phyloP scores from a whole-genome alignment of 2,888 invertebrate genomes.

The Drosophila mimetica region DNA sequence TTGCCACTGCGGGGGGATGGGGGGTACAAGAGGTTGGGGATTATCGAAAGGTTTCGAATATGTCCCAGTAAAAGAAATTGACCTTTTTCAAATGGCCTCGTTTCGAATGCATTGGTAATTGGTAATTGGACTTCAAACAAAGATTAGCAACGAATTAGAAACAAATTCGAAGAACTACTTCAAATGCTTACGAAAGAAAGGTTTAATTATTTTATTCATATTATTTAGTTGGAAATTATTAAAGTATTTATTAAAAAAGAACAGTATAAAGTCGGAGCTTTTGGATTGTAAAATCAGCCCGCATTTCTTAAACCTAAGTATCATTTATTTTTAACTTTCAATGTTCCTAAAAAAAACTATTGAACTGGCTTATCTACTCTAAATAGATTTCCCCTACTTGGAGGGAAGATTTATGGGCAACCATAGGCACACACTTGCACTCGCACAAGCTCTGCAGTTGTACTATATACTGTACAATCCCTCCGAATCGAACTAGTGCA shows the following conservation, averaged over 20 bases:
- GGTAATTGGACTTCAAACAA: background rate
- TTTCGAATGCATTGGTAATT: background rate
- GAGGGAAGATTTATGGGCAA: slow-evolving; percentile 13
- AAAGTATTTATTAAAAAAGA: no score
- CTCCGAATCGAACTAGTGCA: slow-evolving; percentile 27
- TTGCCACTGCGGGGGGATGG: background rate
- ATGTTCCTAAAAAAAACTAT: background rate
- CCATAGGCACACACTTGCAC: slow-evolving; percentile 6
- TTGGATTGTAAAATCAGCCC: no score
- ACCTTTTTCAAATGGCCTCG: background rate
- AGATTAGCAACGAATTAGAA: background rate
- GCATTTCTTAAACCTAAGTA: background rate
- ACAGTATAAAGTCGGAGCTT: no score
- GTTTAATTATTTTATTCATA: no score
- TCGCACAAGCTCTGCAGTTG: slow-evolving; percentile 3
- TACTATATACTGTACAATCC: slow-evolving; percentile 48
- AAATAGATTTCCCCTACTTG: slow-evolving; percentile 14
- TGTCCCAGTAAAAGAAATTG: background rate
- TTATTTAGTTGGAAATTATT: no score
- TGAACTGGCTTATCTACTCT: background rate
- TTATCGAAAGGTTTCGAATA: slow-evolving; percentile 22
- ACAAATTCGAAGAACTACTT: background rate
- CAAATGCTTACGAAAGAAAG: background rate
- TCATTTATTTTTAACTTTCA: background rate
- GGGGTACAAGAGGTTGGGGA: slow-evolving; percentile 15